phyloP scores from a whole-genome alignment of 2,113 vertebrate genomes.

The Rhagologus leucostigma region DNA sequence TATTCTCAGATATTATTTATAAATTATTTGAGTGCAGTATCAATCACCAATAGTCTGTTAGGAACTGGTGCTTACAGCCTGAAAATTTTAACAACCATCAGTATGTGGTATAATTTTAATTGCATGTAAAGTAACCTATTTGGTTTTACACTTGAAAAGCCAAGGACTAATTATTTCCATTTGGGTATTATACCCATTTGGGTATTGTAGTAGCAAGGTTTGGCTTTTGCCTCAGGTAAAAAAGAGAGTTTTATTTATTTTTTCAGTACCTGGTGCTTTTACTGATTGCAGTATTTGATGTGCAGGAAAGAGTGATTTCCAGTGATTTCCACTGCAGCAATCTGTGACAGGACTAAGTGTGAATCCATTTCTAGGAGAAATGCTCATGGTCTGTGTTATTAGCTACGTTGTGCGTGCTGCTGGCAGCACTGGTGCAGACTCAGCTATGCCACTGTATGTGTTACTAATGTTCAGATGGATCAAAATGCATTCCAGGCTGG shows the following conservation, averaged over 20 bases:
- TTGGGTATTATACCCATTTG: constrained; percentile 66
- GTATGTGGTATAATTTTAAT: constrained; percentile 61
- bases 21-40: constrained; percentile 40
- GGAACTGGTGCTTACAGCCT: constrained; percentile 57
- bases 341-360: constrained; percentile 26
- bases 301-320: constrained; percentile 40
- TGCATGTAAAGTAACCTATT: constrained; percentile 64
- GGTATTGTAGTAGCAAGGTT: constrained; percentile 59
- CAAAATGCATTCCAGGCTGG: not conserved
- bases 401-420: not conserved
- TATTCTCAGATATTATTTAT: constrained; percentile 52
- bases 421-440: not conserved
- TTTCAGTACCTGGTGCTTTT: constrained; percentile 57
- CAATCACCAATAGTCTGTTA: constrained; percentile 63
- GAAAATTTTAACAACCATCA: constrained; percentile 53
- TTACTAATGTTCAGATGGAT: not conserved
- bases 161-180: constrained; percentile 72
- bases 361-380: constrained; percentile 54
- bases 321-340: constrained; percentile 47
- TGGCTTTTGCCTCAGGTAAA: constrained; percentile 69
- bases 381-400: constrained; percentile 27
- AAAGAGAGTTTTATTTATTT: constrained; percentile 56
- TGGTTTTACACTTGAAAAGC: constrained; percentile 72
- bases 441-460: not conserved
- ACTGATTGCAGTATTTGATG: constrained; percentile 47